Conservation (phyloP, 2,888 invertebrate species). For the Chymomyza procnemis region DNA sequence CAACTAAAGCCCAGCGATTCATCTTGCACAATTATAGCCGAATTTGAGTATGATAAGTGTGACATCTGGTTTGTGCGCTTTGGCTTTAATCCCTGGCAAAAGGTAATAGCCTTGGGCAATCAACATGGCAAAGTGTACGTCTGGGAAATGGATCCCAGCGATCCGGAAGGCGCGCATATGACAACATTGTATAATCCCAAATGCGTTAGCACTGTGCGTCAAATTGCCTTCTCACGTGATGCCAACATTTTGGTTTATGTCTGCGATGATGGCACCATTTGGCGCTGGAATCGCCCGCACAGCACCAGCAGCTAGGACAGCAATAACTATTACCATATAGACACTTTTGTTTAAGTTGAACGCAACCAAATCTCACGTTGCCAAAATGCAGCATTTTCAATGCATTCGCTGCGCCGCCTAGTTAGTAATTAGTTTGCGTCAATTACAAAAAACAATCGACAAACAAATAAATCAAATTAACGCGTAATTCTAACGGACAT, state of each 20-base stretch:
- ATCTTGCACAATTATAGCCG: slow-evolving; percentile 89
- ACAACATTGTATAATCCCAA: slow-evolving; percentile 90
- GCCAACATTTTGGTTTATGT: slow-evolving; percentile 93
- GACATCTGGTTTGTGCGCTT: slow-evolving; percentile 99
- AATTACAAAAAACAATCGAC: slow-evolving; percentile 10
- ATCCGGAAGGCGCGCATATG: slow-evolving; percentile 88
- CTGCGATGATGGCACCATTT: slow-evolving; percentile 96
- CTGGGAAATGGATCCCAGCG: slow-evolving; percentile 93
- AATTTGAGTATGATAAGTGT: slow-evolving; percentile 95
- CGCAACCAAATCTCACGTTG: slow-evolving; percentile 65
- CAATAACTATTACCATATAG: not conserved
- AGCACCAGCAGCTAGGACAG: slow-evolving; percentile 33
- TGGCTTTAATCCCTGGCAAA: slow-evolving; percentile 94
- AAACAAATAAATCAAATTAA: not conserved
- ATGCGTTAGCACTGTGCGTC: slow-evolving; percentile 93
- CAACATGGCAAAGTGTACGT: slow-evolving; percentile 95
- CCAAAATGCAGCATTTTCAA: slow-evolving; percentile 42
- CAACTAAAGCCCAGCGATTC: slow-evolving; percentile 87
- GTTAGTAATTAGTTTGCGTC: slow-evolving; percentile 42
- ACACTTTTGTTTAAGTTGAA: slow-evolving; percentile 13
- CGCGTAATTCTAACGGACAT: not conserved
- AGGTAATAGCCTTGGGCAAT: slow-evolving; percentile 96
- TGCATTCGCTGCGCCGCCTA: slow-evolving; percentile 39
- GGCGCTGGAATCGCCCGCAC: slow-evolving; percentile 90
- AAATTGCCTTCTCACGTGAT: slow-evolving; percentile 93